Percentiles rank a stretch among this genome's conserved stretches.
Conservation (phyloP, 1,140 invertebrate genomes). For the Paraescarpia echinospica region DNA sequence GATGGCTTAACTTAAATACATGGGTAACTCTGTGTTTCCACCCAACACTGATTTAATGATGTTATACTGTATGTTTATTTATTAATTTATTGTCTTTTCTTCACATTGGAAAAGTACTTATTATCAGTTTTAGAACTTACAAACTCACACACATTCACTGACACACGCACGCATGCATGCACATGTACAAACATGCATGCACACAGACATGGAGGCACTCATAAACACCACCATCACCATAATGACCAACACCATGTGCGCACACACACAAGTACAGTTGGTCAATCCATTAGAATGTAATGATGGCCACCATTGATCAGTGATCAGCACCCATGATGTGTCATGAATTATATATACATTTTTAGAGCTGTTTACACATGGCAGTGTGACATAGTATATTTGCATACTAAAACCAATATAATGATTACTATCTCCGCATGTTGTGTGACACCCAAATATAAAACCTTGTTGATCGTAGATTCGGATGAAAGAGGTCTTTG, state of each 20-base stretch:
- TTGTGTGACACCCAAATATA: too few species aligned
- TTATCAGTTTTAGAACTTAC: too few species aligned
- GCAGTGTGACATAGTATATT: neutral
- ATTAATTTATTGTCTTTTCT: neutral
- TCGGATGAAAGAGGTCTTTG: slow-evolving; percentile 66
- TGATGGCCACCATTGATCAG: neutral
- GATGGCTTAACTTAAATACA: neutral
- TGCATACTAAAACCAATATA: neutral
- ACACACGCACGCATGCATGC: neutral
- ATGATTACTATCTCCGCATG: neutral
- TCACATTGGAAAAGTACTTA: neutral
- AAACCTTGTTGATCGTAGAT: slow-evolving; percentile 15
- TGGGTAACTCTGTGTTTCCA: neutral
- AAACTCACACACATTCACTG: neutral
- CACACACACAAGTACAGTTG: too few species aligned
- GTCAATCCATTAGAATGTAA: neutral
- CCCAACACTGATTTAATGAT: neutral
- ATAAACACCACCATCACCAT: neutral
- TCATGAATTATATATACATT: neutral
- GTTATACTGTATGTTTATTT: neutral
- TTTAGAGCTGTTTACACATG: neutral
- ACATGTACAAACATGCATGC: neutral
- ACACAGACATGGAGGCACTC: neutral
- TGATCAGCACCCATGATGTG: neutral
- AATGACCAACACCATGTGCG: too few species aligned